Conservation (phyloP, 2,797 vertebrate species). For the Podarcis lilfordi region DNA sequence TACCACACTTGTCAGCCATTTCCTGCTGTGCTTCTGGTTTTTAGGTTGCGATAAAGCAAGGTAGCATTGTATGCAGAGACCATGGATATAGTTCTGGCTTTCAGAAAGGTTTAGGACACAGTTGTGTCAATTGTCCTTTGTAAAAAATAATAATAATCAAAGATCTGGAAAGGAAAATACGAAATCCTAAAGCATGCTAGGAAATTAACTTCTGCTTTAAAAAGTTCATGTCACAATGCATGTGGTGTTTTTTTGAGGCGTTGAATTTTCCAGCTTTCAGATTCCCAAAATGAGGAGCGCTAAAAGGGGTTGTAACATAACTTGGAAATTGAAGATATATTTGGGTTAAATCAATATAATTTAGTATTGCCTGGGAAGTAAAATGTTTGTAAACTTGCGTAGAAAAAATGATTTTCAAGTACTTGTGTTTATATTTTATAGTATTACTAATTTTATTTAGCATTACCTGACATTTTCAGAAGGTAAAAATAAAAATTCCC, state of each 20-base stretch:
- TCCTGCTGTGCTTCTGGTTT: not conserved
- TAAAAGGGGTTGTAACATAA: no score
- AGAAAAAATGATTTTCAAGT: no score
- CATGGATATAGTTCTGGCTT: not conserved
- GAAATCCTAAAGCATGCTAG: not conserved
- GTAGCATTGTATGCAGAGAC: not conserved
- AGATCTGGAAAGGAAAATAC: not conserved
- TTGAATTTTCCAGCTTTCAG: no score
- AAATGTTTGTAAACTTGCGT: no score
- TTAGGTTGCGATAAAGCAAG: not conserved
- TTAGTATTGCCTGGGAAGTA: no score
- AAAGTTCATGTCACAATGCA: not conserved
- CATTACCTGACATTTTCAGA: no score
- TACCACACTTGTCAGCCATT: not conserved
- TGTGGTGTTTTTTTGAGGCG: not conserved
- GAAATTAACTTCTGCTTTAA: not conserved
- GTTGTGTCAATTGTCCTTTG: not conserved
- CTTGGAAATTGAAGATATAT: no score
- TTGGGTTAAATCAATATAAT: no score
- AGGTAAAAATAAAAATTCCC: no score
- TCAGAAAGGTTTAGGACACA: not conserved
- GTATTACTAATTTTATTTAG: no score
- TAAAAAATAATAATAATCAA: fast-evolving
- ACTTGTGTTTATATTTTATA: no score
- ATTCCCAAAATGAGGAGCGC: no score